These are phyloP conservation scores for Acrocephalus arundinaceus DNA, from an alignment of 2,113 vertebrate species.

Conservation along the genomic window DNA sequence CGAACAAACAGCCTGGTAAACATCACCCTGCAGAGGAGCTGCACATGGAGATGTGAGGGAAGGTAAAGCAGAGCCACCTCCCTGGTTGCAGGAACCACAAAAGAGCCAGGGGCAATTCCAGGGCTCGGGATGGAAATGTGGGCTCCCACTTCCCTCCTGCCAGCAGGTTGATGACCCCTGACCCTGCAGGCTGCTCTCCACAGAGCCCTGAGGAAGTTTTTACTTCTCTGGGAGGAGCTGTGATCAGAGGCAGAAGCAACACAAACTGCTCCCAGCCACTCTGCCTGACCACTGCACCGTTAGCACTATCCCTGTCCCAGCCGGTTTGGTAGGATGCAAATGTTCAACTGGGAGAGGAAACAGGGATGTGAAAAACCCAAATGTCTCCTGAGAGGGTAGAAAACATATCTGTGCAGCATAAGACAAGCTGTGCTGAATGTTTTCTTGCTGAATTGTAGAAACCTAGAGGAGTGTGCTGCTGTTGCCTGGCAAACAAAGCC, in stretches of 20 bases:
- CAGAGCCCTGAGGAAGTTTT: not conserved
- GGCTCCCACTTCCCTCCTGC: not conserved
- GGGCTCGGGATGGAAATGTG: accelerated
- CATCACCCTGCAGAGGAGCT: not conserved
- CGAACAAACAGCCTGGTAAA: not conserved
- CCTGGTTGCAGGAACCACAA: accelerated
- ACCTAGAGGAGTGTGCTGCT: accelerated
- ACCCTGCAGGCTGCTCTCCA: not conserved
- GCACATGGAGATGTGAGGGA: not conserved
- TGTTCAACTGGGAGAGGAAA: accelerated
- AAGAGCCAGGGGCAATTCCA: not conserved
- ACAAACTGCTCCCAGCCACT: not conserved
- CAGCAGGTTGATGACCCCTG: not conserved
- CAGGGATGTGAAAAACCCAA: not conserved
- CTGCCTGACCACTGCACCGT: not conserved
- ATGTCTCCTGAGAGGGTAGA: accelerated
- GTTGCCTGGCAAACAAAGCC: not conserved
- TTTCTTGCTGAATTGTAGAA: not conserved
- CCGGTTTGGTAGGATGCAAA: not conserved
- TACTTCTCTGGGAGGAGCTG: not conserved
- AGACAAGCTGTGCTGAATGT: not conserved
- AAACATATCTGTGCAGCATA: accelerated
- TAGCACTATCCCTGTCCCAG: not conserved
- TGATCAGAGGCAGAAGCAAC: not conserved
- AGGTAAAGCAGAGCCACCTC: not conserved